A percentile compares a stretch with the other conserved stretches of the same genome.
Evolutionary conservation across 1,140 invertebrate genomes (phyloP).

Genomic region (Cydia pomonella): DNA sequence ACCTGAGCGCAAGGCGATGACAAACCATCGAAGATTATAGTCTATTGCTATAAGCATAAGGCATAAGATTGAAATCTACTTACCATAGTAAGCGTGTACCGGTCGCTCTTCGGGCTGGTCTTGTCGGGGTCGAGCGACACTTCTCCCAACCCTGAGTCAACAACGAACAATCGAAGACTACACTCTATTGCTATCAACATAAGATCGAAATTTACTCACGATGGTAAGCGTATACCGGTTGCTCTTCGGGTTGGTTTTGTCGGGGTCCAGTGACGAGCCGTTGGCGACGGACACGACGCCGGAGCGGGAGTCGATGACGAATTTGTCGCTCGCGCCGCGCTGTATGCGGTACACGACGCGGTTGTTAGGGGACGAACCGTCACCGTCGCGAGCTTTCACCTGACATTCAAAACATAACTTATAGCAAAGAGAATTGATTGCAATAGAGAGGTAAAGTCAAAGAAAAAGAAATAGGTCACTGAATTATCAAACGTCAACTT

Average conservation of each 20-base stretch:
- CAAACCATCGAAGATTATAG: background rate
- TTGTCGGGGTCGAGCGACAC: slow-evolving; percentile 93
- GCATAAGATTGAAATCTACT: slow-evolving; percentile 40
- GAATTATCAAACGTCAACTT: too few species aligned
- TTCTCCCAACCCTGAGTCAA: too few species aligned
- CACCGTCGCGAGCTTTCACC: slow-evolving; percentile 91
- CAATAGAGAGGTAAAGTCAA: too few species aligned
- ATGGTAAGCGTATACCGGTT: slow-evolving; percentile 85
- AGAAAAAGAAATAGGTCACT: too few species aligned
- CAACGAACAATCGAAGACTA: background rate
- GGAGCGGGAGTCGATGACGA: slow-evolving; percentile 91
- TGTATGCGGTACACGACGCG: slow-evolving; percentile 93
- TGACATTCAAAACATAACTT: slow-evolving; percentile 45
- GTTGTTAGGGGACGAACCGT: slow-evolving; percentile 93
- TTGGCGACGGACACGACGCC: slow-evolving; percentile 92
- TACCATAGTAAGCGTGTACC: slow-evolving; percentile 86
- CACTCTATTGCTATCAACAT: slow-evolving; percentile 34
- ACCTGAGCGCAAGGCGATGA: background rate
- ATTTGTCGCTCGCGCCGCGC: slow-evolving; percentile 94
- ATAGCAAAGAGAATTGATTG: too few species aligned
- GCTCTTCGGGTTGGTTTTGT: slow-evolving; percentile 89
- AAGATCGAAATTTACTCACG: slow-evolving; percentile 60
- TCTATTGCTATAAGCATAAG: slow-evolving; percentile 38
- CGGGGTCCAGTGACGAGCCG: slow-evolving; percentile 94
- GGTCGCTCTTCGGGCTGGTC: slow-evolving; percentile 87